Evolutionary conservation across 2,888 invertebrate species (phyloP).

Genomic region (Orchesella flavescens): DNA sequence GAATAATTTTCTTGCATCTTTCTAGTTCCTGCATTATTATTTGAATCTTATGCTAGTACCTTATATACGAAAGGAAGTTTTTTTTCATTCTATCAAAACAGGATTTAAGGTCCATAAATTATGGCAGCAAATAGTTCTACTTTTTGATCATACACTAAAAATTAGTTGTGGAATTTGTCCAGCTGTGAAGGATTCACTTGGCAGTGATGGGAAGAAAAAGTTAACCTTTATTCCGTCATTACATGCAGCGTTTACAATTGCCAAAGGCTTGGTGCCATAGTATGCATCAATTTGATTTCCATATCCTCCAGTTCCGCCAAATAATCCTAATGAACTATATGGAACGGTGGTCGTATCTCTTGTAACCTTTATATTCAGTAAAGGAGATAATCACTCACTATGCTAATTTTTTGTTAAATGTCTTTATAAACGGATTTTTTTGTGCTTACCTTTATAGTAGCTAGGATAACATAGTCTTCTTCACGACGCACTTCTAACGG

Average conservation of each 20-base stretch:
- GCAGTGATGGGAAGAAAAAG: conserved; percentile 88
- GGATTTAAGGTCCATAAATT: too few relatives aligned
- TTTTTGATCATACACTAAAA: conserved; percentile 75
- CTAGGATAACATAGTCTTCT: conserved; percentile 86
- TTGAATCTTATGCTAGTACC: too few relatives aligned
- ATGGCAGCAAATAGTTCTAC: too few relatives aligned
- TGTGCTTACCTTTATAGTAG: conserved; percentile 75
- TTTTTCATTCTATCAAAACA: too few relatives aligned
- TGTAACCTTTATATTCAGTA: conserved; percentile 15
- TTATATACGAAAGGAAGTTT: too few relatives aligned
- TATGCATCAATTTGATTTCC: conserved; percentile 74
- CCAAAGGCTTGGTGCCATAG: conserved; percentile 87
- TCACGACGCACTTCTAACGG: conserved; percentile 87
- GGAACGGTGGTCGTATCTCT: conserved; percentile 35
- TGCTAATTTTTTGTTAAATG: not conserved
- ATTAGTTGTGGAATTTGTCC: conserved; percentile 92
- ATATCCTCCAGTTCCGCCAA: conserved; percentile 59
- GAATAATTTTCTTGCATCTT: too few relatives aligned
- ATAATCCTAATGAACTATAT: conserved; percentile 32
- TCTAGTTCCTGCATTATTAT: too few relatives aligned
- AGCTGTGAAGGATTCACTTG: conserved; percentile 89
- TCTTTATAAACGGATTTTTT: not conserved
- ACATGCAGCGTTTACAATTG: conserved; percentile 84
- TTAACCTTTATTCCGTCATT: conserved; percentile 84
- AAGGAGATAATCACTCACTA: not conserved